Evolutionary conservation across 2,888 invertebrate genomes (phyloP), one percentile per base, ranked within the genome.

Genomic region (Leucophora obtusa): DNA sequence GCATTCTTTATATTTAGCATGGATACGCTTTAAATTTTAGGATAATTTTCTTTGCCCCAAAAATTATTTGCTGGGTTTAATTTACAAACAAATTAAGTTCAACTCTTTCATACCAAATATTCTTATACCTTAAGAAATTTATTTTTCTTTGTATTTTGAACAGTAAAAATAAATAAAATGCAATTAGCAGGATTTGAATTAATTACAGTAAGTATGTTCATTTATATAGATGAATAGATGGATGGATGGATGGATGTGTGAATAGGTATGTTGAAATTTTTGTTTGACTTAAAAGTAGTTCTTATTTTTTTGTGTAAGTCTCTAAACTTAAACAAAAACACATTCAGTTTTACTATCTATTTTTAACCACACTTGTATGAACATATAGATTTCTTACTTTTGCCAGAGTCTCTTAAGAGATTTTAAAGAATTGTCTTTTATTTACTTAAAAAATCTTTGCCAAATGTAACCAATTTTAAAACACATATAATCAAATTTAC

Each of bases 111-210:
- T 66, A 71, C 65, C 7, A 4, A 66, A 71, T 47, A 47, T 47
- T 1, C 14, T n/a, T 47, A 71, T 71, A 58, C 65, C 58, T 78
- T 62, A 66, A 78, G 66, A 78, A 72, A 72, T 78, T 78, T 47
- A 60, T 78, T 78, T 78, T 78, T 78, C 77, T 78, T 78, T 78
- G 53, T 66, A 60, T 78, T 78, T 71, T 60, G 54, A 72, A 78
- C 53, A 72, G 71, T 77, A 56, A 77, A 87, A 88, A 86, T 88
- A 89, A 89, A 89, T 89, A 89, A 89, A 89, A 88, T 89, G 89
- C 89, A 89, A 89, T 89, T 89, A 89, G 88, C 87, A 85, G 87
- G 88, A 88, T 89, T 89, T 89, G 88, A 89, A 89, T 89, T 88
- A 89, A 88, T 87, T 89, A 89, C 83, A 76, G 53, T 62, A 68